A percentile compares a stretch with the other conserved stretches of the same genome.
Evolutionary conservation across 2,113 vertebrate species (phyloP).

Genomic region (Triplophysa siluroides): DNA sequence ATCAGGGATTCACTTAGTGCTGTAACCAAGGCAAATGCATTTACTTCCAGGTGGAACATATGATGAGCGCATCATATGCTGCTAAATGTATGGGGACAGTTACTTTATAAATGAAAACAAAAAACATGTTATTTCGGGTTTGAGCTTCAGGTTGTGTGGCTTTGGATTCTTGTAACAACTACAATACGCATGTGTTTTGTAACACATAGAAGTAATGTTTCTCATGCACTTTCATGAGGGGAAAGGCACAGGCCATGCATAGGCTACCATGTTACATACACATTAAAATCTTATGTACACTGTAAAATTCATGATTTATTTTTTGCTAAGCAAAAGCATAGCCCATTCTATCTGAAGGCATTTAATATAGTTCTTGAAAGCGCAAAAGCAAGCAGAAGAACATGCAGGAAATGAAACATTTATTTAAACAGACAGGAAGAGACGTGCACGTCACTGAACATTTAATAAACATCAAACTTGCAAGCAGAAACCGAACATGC

Average conservation of each 20-base stretch:
- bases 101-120: conserved; percentile 5
- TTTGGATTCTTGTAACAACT: background rate
- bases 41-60: conserved; percentile 63
- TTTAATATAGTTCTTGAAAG: conserved; percentile 7
- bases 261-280: background rate
- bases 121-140: conserved; percentile 24
- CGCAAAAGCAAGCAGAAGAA: conserved; percentile 3
- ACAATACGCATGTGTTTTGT: conserved; percentile 1
- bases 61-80: conserved; percentile 56
- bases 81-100: conserved; percentile 38
- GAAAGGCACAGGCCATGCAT: background rate
- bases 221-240: background rate
- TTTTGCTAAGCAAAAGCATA: background rate
- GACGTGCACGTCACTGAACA: conserved; percentile 75
- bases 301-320: background rate
- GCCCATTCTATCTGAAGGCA: conserved; percentile 9
- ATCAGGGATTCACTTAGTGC: conserved; percentile 75
- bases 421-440: conserved; percentile 66
- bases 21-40: conserved; percentile 76
- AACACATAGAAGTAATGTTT: background rate
- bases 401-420: conserved; percentile 52
- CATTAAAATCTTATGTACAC: background rate
- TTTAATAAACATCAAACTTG: conserved; percentile 67
- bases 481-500: conserved; percentile 52
- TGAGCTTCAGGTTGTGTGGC: background rate